Percentiles rank a stretch among this genome's conserved stretches.
Conservation (phyloP, 2,797 vertebrate genomes). For the Gephyroberyx darwinii region DNA sequence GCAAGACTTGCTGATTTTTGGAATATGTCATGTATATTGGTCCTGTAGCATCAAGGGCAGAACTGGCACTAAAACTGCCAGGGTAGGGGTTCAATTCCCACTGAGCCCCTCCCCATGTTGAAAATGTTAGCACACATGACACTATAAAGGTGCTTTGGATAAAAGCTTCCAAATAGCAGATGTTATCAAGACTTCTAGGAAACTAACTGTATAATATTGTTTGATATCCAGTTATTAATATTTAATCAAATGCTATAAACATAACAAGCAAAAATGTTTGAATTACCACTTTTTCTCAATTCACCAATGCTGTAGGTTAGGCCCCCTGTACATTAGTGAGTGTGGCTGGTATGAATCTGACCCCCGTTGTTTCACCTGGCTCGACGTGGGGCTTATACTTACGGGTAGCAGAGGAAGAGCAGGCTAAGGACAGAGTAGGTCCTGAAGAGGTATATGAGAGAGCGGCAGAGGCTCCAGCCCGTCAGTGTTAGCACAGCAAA, state of each 20-base stretch:
- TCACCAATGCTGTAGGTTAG: no score
- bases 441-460: slow-evolving; percentile 96
- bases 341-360: background rate
- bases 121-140: background rate
- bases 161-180: background rate
- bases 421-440: slow-evolving; percentile 96
- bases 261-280: no score
- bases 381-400: slow-evolving; percentile 72
- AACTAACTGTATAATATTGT: background rate
- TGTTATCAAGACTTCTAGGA: background rate
- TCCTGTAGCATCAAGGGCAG: no score
- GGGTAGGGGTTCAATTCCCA: no score
- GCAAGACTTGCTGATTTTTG: background rate
- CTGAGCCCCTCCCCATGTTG: background rate
- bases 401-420: slow-evolving; percentile 99
- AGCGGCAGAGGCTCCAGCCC: slow-evolving; percentile 95
- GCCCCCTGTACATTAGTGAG: background rate
- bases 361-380: background rate
- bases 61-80: background rate
- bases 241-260: slow-evolving; percentile 16
- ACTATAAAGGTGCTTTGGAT: background rate
- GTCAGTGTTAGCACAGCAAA: slow-evolving; percentile 95
- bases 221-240: slow-evolving; percentile 21
- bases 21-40: background rate
- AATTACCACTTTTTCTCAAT: no score